Base-by-base conservation (phyloP, 1,140 invertebrate species). In the Nasonia vitripennis region DNA sequence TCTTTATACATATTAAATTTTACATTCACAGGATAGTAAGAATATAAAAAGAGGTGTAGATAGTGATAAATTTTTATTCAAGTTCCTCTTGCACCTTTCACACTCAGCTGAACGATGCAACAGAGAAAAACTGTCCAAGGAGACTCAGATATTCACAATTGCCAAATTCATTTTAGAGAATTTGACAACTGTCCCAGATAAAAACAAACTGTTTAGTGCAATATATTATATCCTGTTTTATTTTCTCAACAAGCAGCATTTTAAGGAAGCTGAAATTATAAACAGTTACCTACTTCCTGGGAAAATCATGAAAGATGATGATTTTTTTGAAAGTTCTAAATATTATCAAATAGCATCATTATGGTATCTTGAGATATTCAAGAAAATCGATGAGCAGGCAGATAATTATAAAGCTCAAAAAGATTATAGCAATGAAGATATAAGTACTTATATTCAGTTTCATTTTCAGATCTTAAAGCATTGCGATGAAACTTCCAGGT, bases 201-300 rank as follows among this genome's bases (percentile, higher is more conserved):
- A 55, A 51, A 78, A 81, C 17, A 90, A 88, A 45, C 91, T 89
- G 78, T 84, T 85, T 51, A 88, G 85, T 23, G 87, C 87, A 31
- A 68, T 91, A 4, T 91, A 88, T 85, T 89, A 90, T 81, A 90
- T 91, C 79, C 41, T 83, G 51, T 71, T 67, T 10, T 90, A 87
- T 78, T 82, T 91, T 68, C 78, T 91, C 4, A 73, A 74, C 2
- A 89, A 88, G 55, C 11, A 85, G n/a, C 45, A 88, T n/a, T 89
- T 88, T 48, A 68, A 87, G 2, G 87, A 91, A 83, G 91, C 90
- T n/a, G 86, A 81, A 55, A 20, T 88, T 31, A 78, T 91, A 11
- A 88, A 81, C 45, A 83, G 41, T 70, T 88, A 87, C 51, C 37
- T 91, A 51, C 34, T 88, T 77, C 85, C 86, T 79, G 73, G 80